Evolutionary conservation across 2,888 invertebrate species (phyloP).

Genomic region (Drosophila monieri): DNA sequence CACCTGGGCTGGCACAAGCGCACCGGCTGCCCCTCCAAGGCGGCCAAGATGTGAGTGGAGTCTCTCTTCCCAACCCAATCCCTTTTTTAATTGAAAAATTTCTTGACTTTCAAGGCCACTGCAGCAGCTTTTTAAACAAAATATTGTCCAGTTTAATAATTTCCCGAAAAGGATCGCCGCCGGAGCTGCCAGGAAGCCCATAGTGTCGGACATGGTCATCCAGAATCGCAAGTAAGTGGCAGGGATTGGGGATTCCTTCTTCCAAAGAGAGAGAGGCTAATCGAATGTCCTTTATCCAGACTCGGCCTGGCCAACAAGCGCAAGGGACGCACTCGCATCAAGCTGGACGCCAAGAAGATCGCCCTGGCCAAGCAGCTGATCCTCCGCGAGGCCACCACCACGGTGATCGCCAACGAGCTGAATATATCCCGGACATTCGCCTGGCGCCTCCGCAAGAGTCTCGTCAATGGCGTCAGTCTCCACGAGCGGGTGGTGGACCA

Average conservation of each 20-base stretch:
- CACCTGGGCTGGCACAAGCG: slow-evolving; percentile 84
- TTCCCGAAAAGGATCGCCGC: slow-evolving; percentile 77
- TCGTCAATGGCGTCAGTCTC: slow-evolving; percentile 82
- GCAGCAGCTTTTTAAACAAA: slow-evolving; percentile 83
- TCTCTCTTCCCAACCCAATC: no score
- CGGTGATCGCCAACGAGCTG: slow-evolving; percentile 82
- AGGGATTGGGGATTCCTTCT: neutral
- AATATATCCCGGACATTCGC: slow-evolving; percentile 83
- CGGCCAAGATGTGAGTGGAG: slow-evolving; percentile 79
- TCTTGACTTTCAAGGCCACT: no score
- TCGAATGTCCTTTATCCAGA: slow-evolving; percentile 27
- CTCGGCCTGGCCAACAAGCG: slow-evolving; percentile 76
- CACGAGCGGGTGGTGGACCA: slow-evolving; percentile 83
- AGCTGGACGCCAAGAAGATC: slow-evolving; percentile 82
- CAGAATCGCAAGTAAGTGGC: slow-evolving; percentile 81
- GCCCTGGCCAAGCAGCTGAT: slow-evolving; percentile 82
- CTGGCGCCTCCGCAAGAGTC: slow-evolving; percentile 83
- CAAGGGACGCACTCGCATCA: slow-evolving; percentile 83
- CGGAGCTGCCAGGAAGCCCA: slow-evolving; percentile 51
- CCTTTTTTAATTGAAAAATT: no score
- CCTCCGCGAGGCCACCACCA: slow-evolving; percentile 82
- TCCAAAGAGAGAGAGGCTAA: neutral
- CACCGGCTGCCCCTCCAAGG: slow-evolving; percentile 83
- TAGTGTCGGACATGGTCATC: slow-evolving; percentile 72
- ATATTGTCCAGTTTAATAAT: slow-evolving; percentile 83